Evolutionary conservation across 2,888 invertebrate species (phyloP).

Genomic region (Podotricha telesiphe): DNA sequence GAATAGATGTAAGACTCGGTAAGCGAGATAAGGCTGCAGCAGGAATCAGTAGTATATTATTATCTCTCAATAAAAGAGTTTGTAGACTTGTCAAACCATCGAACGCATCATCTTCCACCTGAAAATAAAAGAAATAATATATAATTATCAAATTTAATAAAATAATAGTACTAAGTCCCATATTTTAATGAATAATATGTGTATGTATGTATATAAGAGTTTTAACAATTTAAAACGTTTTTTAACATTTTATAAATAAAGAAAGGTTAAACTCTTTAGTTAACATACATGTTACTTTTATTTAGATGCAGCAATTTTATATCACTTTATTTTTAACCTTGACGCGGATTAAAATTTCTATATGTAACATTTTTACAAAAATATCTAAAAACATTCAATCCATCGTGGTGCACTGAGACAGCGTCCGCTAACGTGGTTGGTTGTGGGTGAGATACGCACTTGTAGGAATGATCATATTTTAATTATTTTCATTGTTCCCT

Average conservation of each 20-base stretch:
- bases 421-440: no score
- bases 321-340: neutral
- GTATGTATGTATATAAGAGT: neutral
- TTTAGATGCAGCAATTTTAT: neutral
- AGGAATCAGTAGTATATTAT: conserved; percentile 93
- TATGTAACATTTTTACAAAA: no score
- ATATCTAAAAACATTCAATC: no score
- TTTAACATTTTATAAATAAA: neutral
- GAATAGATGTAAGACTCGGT: conserved; percentile 88
- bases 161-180: neutral
- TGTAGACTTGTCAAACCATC: conserved; percentile 91
- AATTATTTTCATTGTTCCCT: no score
- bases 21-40: conserved; percentile 92
- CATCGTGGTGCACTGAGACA: no score
- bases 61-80: conserved; percentile 91
- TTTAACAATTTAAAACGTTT: neutral
- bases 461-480: no score
- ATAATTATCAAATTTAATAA: neutral
- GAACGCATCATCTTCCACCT: conserved; percentile 95
- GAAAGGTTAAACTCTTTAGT: neutral
- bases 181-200: neutral
- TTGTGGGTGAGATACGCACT: no score
- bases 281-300: neutral
- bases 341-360: no score
- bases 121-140: conserved; percentile 50